These are phyloP conservation scores for Eurypyga helias DNA, from an alignment of 2,113 vertebrate genomes.

Conservation along the genomic window DNA sequence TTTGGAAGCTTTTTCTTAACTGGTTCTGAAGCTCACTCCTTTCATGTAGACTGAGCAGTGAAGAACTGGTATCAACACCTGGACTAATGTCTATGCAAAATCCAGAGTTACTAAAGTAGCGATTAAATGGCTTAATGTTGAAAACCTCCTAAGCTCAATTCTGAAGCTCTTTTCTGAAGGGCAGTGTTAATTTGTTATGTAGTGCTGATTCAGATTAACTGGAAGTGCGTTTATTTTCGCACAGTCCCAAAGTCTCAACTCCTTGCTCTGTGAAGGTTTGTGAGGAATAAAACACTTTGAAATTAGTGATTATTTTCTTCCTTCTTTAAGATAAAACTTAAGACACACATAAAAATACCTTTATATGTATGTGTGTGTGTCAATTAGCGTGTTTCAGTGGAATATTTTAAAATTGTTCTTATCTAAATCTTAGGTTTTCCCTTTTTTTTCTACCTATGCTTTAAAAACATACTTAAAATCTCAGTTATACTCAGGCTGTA, in stretches of 20 bases:
- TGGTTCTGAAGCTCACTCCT: constrained; percentile 44
- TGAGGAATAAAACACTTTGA: neutral
- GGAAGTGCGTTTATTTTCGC: constrained; percentile 54
- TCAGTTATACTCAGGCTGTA: neutral
- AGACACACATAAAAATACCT: neutral
- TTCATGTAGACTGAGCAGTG: constrained; percentile 60
- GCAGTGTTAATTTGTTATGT: constrained; percentile 60
- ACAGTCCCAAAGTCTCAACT: constrained; percentile 16
- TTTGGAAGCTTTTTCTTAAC: constrained; percentile 46
- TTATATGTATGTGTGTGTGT: neutral
- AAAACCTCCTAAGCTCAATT: constrained; percentile 55
- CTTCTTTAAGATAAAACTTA: neutral
- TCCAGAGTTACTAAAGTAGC: constrained; percentile 50
- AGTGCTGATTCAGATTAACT: constrained; percentile 28
- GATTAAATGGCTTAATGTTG: constrained; percentile 67
- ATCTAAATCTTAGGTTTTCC: neutral
- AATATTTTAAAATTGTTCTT: neutral
- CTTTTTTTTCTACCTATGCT: neutral
- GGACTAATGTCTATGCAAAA: constrained; percentile 13
- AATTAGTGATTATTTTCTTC: neutral
- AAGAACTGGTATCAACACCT: constrained; percentile 61
- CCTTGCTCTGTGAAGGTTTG: neutral
- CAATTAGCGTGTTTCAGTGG: neutral
- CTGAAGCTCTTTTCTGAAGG: constrained; percentile 55
- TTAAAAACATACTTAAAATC: neutral